Conservation (phyloP, 53 echinoderm and acorn worm genomes). For the Stichopus horrens region DNA sequence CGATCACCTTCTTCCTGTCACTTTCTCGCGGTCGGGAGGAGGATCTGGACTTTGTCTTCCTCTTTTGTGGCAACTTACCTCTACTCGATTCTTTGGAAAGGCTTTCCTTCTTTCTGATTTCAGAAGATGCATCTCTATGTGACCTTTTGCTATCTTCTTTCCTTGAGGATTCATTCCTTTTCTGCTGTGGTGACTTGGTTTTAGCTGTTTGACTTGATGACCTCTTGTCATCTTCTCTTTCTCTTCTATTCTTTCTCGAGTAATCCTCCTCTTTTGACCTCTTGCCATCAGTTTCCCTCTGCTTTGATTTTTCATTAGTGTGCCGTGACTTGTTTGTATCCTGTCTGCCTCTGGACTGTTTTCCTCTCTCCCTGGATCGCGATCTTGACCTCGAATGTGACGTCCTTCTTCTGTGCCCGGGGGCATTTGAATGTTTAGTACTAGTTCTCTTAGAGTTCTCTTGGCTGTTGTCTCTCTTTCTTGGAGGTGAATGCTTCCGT, state of each 20-base stretch:
- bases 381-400: slow-evolving; percentile 1
- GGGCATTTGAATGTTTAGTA: neutral
- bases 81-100: neutral
- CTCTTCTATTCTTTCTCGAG: neutral
- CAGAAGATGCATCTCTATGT: neutral
- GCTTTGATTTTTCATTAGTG: neutral
- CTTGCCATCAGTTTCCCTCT: neutral
- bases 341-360: neutral
- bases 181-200: neutral
- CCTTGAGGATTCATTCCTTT: neutral
- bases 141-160: neutral
- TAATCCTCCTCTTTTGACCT: neutral
- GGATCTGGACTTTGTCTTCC: neutral
- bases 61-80: neutral
- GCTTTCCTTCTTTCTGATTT: slow-evolving; percentile 9
- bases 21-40: neutral
- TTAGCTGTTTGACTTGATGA: neutral
- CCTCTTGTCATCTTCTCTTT: neutral
- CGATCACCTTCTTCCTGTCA: neutral
- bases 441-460: neutral
- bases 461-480: neutral
- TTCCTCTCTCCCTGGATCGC: neutral
- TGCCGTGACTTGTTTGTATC: neutral
- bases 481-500: neutral
- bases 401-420: slow-evolving; percentile 1